Conservation (phyloP, 2,797 vertebrate genomes). For the Molothrus aeneus region DNA sequence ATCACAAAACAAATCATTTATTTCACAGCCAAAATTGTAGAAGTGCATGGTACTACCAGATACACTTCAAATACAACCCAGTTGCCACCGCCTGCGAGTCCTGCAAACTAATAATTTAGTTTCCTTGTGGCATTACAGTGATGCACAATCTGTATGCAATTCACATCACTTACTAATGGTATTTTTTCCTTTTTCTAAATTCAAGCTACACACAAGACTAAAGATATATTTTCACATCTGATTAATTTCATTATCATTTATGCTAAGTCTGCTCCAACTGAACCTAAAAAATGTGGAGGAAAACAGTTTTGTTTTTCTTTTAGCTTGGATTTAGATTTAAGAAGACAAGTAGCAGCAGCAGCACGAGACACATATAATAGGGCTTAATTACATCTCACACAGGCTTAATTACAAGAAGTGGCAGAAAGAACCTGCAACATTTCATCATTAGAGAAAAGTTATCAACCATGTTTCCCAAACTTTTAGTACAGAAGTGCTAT, state of each 20-base stretch:
- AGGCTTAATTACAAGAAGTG: slow-evolving; percentile 41
- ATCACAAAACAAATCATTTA: neutral
- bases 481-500: neutral
- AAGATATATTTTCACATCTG: slow-evolving; percentile 30
- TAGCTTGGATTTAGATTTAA: slow-evolving; percentile 22
- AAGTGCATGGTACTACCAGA: neutral
- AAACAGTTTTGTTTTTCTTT: slow-evolving; percentile 17
- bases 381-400: slow-evolving; percentile 34
- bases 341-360: slow-evolving; percentile 18
- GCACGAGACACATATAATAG: slow-evolving; percentile 15
- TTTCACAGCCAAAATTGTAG: neutral
- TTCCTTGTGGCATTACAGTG: neutral
- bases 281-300: neutral
- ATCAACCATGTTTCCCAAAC: neutral
- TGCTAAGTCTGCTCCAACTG: neutral
- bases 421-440: slow-evolving; percentile 40
- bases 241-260: slow-evolving; percentile 24
- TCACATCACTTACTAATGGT: neutral
- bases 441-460: slow-evolving; percentile 16
- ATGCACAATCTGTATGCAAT: neutral
- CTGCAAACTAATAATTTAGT: neutral
- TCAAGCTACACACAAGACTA: neutral
- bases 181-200: neutral
- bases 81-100: neutral
- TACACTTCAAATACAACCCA: neutral